These are phyloP conservation scores for Gymnoscelis rufifasciata DNA, from an alignment of 2,888 invertebrate species.

Conservation along the genomic window DNA sequence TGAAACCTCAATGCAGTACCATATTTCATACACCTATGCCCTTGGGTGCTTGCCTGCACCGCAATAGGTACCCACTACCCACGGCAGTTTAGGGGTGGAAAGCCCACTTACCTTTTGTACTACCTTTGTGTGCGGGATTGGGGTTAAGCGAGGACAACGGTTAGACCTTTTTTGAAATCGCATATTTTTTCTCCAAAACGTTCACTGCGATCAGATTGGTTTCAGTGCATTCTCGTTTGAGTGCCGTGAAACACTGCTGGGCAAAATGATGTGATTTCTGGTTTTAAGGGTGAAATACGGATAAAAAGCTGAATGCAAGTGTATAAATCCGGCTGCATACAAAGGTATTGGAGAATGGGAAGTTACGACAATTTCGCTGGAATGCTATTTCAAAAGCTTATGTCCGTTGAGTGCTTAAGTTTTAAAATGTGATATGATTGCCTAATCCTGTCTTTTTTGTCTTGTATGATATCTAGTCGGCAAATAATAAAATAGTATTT, in stretches of 20 bases:
- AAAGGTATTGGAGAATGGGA: no score
- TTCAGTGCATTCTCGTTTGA: conserved; percentile 20
- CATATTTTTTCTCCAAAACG: conserved; percentile 51
- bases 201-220: conserved; percentile 46
- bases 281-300: no score
- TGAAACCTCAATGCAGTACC: conserved; percentile 11
- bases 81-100: conserved; percentile 59
- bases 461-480: no score
- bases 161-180: conserved; percentile 56
- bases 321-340: no score
- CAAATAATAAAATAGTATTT: no score
- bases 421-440: no score
- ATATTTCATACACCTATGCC: conserved; percentile 15
- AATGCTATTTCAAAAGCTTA: no score
- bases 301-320: no score
- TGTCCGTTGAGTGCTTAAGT: no score
- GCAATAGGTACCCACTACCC: conserved; percentile 57
- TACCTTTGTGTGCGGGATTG: conserved; percentile 64
- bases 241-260: not conserved
- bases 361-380: no score
- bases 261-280: no score
- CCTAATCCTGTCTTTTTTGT: no score
- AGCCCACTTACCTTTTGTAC: conserved; percentile 69
- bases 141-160: conserved; percentile 67
- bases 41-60: conserved; percentile 37